Base-by-base conservation (phyloP, 1,140 invertebrate genomes). In the Caenorhabditis briggsae region DNA sequence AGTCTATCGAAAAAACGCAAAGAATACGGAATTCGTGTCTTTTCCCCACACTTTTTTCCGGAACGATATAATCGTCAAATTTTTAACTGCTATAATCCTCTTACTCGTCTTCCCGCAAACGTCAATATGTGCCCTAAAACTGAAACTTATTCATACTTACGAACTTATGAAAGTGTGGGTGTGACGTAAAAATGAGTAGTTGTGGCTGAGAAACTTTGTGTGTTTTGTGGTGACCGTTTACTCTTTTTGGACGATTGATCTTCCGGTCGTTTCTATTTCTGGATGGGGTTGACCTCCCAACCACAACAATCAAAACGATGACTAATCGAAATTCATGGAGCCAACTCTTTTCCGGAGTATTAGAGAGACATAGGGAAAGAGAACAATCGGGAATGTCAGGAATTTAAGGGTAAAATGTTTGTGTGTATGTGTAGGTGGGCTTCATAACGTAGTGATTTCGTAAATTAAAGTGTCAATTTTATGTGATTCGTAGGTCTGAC, bases 71-170 rank as follows among this genome's bases (percentile, higher is more conserved):
- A 46, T 58, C 56, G 18, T 53, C 33, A 53, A 12, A 53, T 12
- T 58, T 58, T 58, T 41, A 70, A 70, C 14, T 70, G 64, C 46
- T 23, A 70, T 70, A 78, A 78, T 78, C 70, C 70, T 78, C 70
- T 78, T 78, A 78, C 14, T 78, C 18, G 2, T 70, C 41, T 70
- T 46, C 46, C 33, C 33, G 33, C 33, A 33, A 33, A n/a, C 70
- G 43, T 70, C 43, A n/a, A 7, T 18, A 3, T 46, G 41, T 70
- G 11, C 9, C 43, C 46, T 23, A 18, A 78, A 78, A 50, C n/a
- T n/a, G n/a, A 78, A 78, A 50, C 46, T 50, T 50, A 50, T 25
- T 78, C 43, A 78, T 78, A 78, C 46, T 50, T 78, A 78, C 70
- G 70, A 78, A 78, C 70, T 78, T 78, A 50, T 53, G 43, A 50